A percentile compares a stretch with the other conserved stretches of the same genome.
Conservation (phyloP, 2,797 vertebrate species). For the Catostomus latipinnis region DNA sequence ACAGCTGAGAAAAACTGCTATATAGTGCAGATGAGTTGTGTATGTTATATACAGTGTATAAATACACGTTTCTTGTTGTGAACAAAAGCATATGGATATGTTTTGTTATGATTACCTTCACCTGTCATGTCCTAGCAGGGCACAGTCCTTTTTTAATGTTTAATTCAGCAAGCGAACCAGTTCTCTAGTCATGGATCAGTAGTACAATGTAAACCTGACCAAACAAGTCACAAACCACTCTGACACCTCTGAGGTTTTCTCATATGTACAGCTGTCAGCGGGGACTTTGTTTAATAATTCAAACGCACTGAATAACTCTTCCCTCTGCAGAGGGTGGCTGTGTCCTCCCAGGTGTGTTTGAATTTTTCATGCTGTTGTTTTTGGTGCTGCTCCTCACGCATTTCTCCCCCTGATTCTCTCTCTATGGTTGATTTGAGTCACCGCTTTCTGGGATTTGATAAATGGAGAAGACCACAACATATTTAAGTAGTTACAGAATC, state of each 20-base stretch:
- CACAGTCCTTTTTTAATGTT: slow-evolving; percentile 13
- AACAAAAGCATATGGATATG: neutral
- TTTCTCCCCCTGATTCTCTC: neutral
- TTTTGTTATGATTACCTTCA: neutral
- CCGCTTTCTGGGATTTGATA: slow-evolving; percentile 23
- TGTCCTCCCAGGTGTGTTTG: slow-evolving; percentile 43
- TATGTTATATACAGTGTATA: neutral
- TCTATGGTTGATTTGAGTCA: neutral
- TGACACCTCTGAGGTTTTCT: slow-evolving; percentile 15
- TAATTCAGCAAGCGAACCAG: slow-evolving; percentile 32
- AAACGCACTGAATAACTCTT: slow-evolving; percentile 55
- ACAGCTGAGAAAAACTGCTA: no score
- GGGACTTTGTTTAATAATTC: slow-evolving; percentile 69
- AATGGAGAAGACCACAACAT: neutral
- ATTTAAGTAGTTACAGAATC: neutral
- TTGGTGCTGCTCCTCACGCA: slow-evolving; percentile 10
- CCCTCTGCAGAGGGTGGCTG: slow-evolving; percentile 45
- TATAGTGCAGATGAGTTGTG: neutral
- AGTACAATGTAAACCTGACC: slow-evolving; percentile 25
- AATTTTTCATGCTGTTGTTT: slow-evolving; percentile 47
- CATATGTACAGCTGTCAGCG: slow-evolving; percentile 22
- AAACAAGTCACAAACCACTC: slow-evolving; percentile 13
- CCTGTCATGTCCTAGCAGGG: neutral
- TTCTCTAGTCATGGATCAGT: slow-evolving; percentile 17
- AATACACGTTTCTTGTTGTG: slow-evolving; percentile 1